Base-by-base conservation (phyloP, 30 jellyfish, hydroid and myxozoan genomes). In the Aurelia sp. region DNA sequence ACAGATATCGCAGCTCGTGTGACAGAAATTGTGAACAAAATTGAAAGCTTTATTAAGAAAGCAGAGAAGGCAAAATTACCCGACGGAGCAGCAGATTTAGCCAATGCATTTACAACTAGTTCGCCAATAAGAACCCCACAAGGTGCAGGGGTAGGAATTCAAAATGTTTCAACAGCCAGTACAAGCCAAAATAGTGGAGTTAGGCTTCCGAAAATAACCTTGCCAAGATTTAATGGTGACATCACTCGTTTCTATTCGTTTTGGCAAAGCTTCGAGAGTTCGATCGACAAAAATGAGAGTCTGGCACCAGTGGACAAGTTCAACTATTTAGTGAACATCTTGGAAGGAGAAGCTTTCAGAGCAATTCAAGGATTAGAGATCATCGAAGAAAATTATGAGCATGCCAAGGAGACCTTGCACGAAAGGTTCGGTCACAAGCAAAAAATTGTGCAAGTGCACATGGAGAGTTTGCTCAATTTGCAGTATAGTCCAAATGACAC, bases 401-500 rank as follows among this genome's bases (percentile, higher is more conserved):
- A 27, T 27, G 33, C 33, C 33, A 27, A 27, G 33, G 33, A 27
- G 33, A 27, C 33, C 2, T 27, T 1, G 33, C 33, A 27, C 1
- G 33, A 27, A 27, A 1, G 33, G 2, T 27, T 27, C 33, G 33
- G 33, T 27, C 33, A 27, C 33, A 27, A 27, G 33, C 33, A 27
- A 27, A 27, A 27, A 27, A 27, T 27, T 27, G 33, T 27, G 33
- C 33, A 27, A 27, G 33, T 27, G 33, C 33, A 27, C 2, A 27
- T 27, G 33, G 33, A 27, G 33, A 27, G 33, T 27, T 27, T 27
- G 33, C 33, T 27, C 33, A 27, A 27, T 27, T 27, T 27, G 33
- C 81, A 70, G 30, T 53, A 60, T 44, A 16, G 11, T 13, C 72
- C 88, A 8, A 78, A 78, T 24, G 88, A 60, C n/a, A 78, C 21